Evolutionary conservation across 2,113 vertebrate genomes (phyloP).

Genomic region (Albula goreensis): DNA sequence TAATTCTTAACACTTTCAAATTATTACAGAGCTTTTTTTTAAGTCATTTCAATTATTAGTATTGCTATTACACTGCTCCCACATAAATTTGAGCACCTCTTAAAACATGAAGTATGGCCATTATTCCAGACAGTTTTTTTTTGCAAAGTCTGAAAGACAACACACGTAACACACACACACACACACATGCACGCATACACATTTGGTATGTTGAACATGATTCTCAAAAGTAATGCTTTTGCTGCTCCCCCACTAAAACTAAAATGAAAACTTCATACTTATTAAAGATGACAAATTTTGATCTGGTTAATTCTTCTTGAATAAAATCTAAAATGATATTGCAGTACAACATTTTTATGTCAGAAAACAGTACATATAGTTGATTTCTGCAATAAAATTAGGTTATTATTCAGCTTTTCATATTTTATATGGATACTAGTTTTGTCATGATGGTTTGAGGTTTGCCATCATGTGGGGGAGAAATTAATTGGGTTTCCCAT

Average conservation of each 20-base stretch:
- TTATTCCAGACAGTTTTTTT: neutral
- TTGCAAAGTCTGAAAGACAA: neutral
- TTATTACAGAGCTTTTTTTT: neutral
- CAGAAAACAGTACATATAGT: no score
- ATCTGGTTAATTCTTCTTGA: no score
- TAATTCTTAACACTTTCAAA: neutral
- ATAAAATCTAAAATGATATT: no score
- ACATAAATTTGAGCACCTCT: neutral
- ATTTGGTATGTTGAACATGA: neutral
- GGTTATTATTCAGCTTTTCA: neutral
- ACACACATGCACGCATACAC: neutral
- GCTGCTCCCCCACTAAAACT: neutral
- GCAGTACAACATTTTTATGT: no score
- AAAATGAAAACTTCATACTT: no score
- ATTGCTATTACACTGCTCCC: neutral
- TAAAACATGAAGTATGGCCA: neutral
- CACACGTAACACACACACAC: neutral
- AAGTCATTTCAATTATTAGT: neutral
- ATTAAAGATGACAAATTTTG: no score
- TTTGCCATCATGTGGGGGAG: neutral
- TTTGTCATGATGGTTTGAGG: neutral
- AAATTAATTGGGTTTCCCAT: neutral
- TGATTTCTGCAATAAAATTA: no score
- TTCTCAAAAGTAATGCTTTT: neutral
- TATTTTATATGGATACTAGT: neutral